Conservation (phyloP, 1,140 invertebrate species). For the Drosophila littoralis region DNA sequence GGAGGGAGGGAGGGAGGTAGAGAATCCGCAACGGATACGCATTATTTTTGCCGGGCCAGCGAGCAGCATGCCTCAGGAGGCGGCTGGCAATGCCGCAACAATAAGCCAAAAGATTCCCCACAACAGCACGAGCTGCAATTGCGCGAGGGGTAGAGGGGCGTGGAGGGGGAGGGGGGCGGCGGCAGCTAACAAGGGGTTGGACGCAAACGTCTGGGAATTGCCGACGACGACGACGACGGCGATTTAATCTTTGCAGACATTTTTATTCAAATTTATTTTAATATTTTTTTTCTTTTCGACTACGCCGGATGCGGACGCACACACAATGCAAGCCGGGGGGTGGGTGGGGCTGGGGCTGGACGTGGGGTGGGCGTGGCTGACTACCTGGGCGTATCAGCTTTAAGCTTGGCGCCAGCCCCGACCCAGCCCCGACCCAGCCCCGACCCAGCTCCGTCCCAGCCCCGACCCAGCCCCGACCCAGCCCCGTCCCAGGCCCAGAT, state of each 20-base stretch:
- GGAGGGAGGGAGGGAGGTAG: conserved; percentile 9
- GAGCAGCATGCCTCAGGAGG: conserved; percentile 35
- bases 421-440: too few relatives aligned
- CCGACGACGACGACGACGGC: conserved; percentile 71
- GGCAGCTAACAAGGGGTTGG: not conserved
- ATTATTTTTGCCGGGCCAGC: conserved; percentile 71
- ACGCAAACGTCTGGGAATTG: conserved; percentile 69
- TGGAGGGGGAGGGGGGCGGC: not conserved
- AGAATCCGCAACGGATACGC: conserved; percentile 76
- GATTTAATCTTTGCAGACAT: conserved; percentile 81
- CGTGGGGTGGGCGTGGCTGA: too few relatives aligned
- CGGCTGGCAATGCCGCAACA: conserved; percentile 32
- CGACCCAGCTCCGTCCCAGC: too few relatives aligned
- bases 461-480: too few relatives aligned
- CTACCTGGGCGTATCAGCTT: not conserved
- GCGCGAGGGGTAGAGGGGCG: not conserved
- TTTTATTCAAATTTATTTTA: conserved; percentile 83
- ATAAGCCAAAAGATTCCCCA: conserved; percentile 60
- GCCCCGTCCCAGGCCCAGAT: too few relatives aligned
- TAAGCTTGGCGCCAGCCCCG: not conserved
- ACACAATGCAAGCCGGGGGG: conserved; percentile 37
- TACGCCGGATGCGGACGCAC: conserved; percentile 45
- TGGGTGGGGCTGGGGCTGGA: too few relatives aligned
- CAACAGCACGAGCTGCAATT: conserved; percentile 12
- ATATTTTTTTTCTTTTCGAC: conserved; percentile 39